Evolutionary conservation across 2,888 invertebrate genomes (phyloP), one percentile per base, ranked within the genome.

Genomic region (Pheosia gnoma): DNA sequence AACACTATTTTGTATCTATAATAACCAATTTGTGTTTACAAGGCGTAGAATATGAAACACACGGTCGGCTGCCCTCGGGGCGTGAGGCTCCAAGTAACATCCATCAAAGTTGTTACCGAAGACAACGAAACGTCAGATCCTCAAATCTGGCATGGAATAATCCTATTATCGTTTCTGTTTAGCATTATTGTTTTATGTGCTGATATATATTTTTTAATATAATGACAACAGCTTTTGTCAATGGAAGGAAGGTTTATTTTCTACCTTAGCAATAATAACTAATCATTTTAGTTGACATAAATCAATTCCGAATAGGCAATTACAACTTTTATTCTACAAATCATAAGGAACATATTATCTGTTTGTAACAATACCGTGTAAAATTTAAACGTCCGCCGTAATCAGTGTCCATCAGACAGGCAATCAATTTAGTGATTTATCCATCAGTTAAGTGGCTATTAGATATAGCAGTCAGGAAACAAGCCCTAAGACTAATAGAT

Each of bases 21-120:
- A 80, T 75, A 79, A 78, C 70, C 81, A 84, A 85, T 82, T 85
- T 81, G 82, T 82, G 82, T 82, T 83, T 81, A 81, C 77, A 76
- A 75, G 72, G 71, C 79, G 77, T 80, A 79, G 75, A 80, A 80
- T 80, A 73, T 74, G 72, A 79, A 81, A 79, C 75, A 77, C 75
- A 77, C 79, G 83, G 74, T 81, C 69, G 66, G 78, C 41, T 80
- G 80, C 63, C 51, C 71, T 61, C 57, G 63, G 80, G 79, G 80
- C 66, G 81, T 77, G 80, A 78, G 77, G 74, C 71, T 64, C 72
- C 69, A 80, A 80, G 81, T 80, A 78, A 81, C 76, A 79, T 77
- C 72, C 72, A 75, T 75, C 74, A 71, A 70, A 72, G 69, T 71
- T 76, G 55, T 80, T 66, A 82, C 81, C 82, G 76, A 72, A 67